phyloP scores from a whole-genome alignment of 1,140 invertebrate genomes.

The Drosophila elegans region DNA sequence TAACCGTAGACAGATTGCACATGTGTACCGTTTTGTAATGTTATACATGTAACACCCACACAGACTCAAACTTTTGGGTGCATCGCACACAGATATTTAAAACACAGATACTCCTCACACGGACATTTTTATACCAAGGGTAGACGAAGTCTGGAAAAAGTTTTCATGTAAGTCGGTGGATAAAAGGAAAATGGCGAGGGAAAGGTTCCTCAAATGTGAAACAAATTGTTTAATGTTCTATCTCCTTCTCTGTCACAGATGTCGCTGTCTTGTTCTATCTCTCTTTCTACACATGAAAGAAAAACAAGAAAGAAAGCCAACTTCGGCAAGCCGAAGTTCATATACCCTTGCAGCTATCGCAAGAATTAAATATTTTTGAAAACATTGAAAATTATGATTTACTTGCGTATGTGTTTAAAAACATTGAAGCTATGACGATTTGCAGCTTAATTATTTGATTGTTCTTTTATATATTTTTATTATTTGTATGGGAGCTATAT shows the following conservation, averaged over 20 bases:
- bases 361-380: too few species aligned
- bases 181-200: slow-evolving; percentile 22
- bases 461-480: too few species aligned
- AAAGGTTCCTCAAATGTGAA: slow-evolving; percentile 56
- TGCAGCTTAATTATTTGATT: too few species aligned
- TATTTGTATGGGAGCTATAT: too few species aligned
- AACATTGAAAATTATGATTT: too few species aligned
- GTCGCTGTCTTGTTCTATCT: neutral
- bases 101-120: slow-evolving; percentile 14
- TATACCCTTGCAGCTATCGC: too few species aligned
- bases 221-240: slow-evolving; percentile 62
- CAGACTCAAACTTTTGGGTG: slow-evolving; percentile 1
- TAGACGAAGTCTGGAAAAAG: slow-evolving; percentile 41
- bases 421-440: too few species aligned
- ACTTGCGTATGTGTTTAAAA: too few species aligned
- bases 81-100: slow-evolving; percentile 9
- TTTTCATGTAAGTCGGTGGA: slow-evolving; percentile 32
- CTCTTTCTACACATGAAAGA: neutral
- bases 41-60: slow-evolving; percentile 34
- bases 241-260: slow-evolving; percentile 20
- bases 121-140: slow-evolving; percentile 17
- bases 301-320: too few species aligned
- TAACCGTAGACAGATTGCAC: slow-evolving; percentile 61
- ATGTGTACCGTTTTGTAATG: slow-evolving; percentile 66
- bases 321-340: too few species aligned